Evolutionary conservation across 2,113 vertebrate species (phyloP), one percentile per base, ranked within the genome.

Genomic region (Sardina pilchardus): DNA sequence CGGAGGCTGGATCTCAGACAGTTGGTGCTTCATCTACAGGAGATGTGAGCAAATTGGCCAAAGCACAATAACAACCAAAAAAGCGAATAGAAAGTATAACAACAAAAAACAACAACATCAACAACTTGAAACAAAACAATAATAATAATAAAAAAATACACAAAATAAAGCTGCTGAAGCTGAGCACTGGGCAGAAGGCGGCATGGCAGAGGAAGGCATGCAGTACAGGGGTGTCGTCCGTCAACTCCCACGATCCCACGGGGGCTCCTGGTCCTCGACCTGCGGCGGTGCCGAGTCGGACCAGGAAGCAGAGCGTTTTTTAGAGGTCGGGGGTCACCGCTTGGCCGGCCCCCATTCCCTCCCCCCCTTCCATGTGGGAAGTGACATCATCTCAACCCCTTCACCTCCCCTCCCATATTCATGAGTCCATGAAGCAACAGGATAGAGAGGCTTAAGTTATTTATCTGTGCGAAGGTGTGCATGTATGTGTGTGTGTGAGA

Each of bases 161-260:
- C 71, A 36, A 78, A 34, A 5, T 78, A 34, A 78, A 36, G n/a
- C 30, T 78, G 71, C 71, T 34, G 71, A 78, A 78, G 71, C 34
- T 19, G 71, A 78, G 71, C 71, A 16, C 30, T 39, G 71, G 71
- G 71, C 71, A 78, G 71, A 78, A 78, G 71, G 71, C 71, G 34
- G 53, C 71, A 78, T 78, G 71, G 71, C 71, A 78, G 9, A 78
- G 71, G 71, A 78, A 78, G 71, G 71, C 71, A 78, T 78, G 71
- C 71, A 78, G 34, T 78, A 14, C 71, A 78, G 71, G 71, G 71
- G 71, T 14, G 71, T 78, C 26, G 10, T 78, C 71, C 71, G 71
- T 14, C 71, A 78, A 4, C 30, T 78, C 71, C 71, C 71, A 78
- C 71, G 5, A 78, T 78, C 34, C 71, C 26, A 78, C 26, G 26